Conservation (phyloP, 2,113 vertebrate species). For the Stomatorhinus ivindoensis region DNA sequence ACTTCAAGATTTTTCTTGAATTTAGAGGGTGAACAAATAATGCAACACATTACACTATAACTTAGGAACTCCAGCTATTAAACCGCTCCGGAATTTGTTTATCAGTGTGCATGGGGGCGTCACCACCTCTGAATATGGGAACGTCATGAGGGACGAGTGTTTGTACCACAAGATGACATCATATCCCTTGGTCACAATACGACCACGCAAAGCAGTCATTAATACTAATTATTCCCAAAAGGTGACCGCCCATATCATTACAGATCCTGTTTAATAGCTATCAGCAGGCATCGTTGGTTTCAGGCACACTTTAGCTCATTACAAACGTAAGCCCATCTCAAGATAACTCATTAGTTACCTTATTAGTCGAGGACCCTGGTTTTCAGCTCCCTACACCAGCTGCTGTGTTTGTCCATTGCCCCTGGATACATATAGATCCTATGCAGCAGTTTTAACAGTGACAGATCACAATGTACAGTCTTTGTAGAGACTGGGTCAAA, state of each 20-base stretch:
- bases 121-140: not conserved
- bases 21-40: not conserved
- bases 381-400: not conserved
- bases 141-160: not conserved
- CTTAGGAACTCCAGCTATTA: not conserved
- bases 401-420: not conserved
- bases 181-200: not conserved
- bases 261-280: not conserved
- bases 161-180: not conserved
- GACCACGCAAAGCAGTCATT: not conserved
- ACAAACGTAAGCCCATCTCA: not conserved
- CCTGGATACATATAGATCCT: not conserved
- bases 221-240: not conserved
- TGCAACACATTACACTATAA: not conserved
- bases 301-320: not conserved
- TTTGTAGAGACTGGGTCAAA: not conserved
- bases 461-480: not conserved
- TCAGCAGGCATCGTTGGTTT: not conserved
- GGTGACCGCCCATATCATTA: not conserved
- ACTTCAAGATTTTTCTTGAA: not conserved
- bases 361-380: not conserved
- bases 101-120: not conserved
- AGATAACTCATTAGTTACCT: not conserved
- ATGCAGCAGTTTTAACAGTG: not conserved
- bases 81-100: not conserved